Base-by-base conservation (phyloP, 1,140 invertebrate genomes). In the Daktulosphaira vitifoliae region DNA sequence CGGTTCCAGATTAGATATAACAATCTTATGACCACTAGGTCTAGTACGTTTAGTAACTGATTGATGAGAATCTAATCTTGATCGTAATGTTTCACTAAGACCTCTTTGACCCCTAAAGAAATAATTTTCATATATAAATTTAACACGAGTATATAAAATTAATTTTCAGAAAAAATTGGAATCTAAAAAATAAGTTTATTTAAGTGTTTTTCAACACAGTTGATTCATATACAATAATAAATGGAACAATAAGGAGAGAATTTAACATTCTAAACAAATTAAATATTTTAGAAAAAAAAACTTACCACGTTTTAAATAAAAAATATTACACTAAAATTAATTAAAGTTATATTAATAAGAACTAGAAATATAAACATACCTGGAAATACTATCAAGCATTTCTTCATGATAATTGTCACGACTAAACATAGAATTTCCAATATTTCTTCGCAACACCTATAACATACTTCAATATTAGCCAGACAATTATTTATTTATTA, bases 1-100 rank as follows among this genome's bases (percentile, higher is more conserved):
- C 2, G 81, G 78, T 69, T 90, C 86, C 49, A 95, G 80, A 78
- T 94, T 95, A 62, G 89, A 91, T 0, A 95, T 89, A 67, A 90
- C 83, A 71, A 90, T 88, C 71, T 87, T 78, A 71, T 84, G 87
- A 66, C 87, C 87, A 11, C 78, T 74, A 9, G 46, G 38, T 25
- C 29, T 25, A 9, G 49, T 1, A 42, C 49, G 65, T 9, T 51
- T 52, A 20, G 65, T 22, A 15, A 18, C 23, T 8, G 16, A 11
- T 53, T 51, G 48, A 33, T 44, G 65, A 25, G 49, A 53, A 13
- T 66, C 49, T 33, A 53, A 53, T 44, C 65, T 66, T 44, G 65
- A 53, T 26, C 65, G 56, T 22, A 62, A 33, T 20, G 56, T 62
- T 29, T 62, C 56, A 48, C 56, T 62, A 4, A 62, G 20, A 2